phyloP scores from a whole-genome alignment of 2,113 vertebrate species.

The Haplotaxodon microlepis region DNA sequence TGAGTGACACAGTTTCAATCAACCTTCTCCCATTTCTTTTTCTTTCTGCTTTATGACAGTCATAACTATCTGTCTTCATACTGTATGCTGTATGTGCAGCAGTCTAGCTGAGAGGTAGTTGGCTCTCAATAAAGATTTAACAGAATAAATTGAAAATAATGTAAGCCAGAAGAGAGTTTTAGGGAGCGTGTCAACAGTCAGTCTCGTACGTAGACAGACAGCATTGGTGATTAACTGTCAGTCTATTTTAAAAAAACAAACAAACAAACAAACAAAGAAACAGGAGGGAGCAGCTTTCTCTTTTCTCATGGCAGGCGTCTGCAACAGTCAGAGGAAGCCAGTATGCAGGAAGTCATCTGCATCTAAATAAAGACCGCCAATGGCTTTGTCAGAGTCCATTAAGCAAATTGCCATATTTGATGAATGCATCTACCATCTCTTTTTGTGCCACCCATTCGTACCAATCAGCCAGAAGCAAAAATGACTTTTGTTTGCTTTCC shows the following conservation, averaged over 20 bases:
- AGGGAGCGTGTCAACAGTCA: not conserved
- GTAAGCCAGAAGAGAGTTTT: not conserved
- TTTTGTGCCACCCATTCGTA: slow-evolving; percentile 7
- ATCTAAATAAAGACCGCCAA: slow-evolving; percentile 69
- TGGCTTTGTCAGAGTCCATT: slow-evolving; percentile 72
- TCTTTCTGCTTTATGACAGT: not conserved
- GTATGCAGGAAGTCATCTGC: slow-evolving; percentile 63
- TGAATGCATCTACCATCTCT: slow-evolving; percentile 51
- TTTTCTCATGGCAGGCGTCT: slow-evolving; percentile 27
- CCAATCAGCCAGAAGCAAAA: slow-evolving; percentile 35
- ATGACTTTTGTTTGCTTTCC: slow-evolving; percentile 26
- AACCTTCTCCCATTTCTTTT: not conserved
- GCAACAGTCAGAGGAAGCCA: slow-evolving; percentile 43
- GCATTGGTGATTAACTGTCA: slow-evolving; percentile 46
- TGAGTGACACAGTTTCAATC: not conserved
- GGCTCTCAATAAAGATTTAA: slow-evolving; percentile 18
- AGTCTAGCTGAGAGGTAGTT: not conserved
- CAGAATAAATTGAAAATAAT: slow-evolving; percentile 1
- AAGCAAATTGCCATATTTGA: slow-evolving; percentile 70
- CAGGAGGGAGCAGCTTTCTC: slow-evolving; percentile 7
- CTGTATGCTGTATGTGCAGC: not conserved
- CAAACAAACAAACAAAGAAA: slow-evolving; percentile 4
- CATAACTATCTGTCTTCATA: not conserved
- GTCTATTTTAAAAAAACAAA: not conserved
- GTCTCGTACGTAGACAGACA: slow-evolving; percentile 18